phyloP scores from a whole-genome alignment of 2,113 vertebrate genomes.

The Vombatus ursinus region DNA sequence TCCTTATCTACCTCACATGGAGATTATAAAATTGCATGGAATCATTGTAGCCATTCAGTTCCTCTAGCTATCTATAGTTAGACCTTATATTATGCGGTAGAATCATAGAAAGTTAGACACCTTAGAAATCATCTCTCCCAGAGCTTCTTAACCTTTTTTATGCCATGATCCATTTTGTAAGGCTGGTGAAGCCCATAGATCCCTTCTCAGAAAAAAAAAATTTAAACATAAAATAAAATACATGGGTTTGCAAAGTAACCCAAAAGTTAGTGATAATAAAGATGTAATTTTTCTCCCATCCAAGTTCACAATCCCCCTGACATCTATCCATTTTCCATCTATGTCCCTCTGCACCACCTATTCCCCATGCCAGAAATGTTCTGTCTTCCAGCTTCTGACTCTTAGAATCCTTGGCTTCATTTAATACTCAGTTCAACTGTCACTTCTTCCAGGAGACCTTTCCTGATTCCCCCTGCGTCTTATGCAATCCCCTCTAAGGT shows the following conservation, averaged over 20 bases:
- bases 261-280: background rate
- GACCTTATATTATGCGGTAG: background rate
- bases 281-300: background rate
- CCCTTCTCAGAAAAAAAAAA: background rate
- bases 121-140: background rate
- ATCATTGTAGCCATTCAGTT: background rate
- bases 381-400: background rate
- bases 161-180: background rate
- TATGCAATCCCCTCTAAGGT: background rate
- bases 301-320: background rate
- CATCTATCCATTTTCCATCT: background rate
- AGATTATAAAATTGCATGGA: background rate
- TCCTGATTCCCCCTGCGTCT: background rate
- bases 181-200: background rate
- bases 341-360: background rate
- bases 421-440: background rate
- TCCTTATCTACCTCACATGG: background rate
- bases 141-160: background rate
- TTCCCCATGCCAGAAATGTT: background rate
- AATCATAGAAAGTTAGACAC: background rate
- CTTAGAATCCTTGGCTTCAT: background rate
- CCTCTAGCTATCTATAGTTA: background rate
- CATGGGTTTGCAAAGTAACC: background rate
- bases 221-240: background rate
- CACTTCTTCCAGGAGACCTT: background rate